Evolutionary conservation across 2,113 vertebrate genomes (phyloP).

Genomic region (Verasper variegatus): DNA sequence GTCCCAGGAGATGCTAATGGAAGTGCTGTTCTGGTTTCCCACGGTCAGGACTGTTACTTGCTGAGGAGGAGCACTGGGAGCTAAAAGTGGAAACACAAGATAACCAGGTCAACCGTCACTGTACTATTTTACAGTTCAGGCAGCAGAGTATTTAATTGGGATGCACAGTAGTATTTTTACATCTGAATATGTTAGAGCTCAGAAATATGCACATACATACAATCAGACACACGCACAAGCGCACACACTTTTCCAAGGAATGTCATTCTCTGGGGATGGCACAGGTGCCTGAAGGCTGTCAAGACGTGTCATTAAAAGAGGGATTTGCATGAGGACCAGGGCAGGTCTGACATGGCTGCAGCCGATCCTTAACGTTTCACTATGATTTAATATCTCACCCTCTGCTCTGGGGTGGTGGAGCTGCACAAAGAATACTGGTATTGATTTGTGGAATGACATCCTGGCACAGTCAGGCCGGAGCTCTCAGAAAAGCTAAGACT

Average conservation of each 20-base stretch:
- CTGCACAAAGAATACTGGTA: slow-evolving; percentile 62
- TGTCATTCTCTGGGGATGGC: slow-evolving; percentile 20
- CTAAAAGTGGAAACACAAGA: slow-evolving; percentile 79
- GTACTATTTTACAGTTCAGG: background rate
- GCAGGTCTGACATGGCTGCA: slow-evolving; percentile 53
- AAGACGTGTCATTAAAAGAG: slow-evolving; percentile 70
- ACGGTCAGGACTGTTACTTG: slow-evolving; percentile 96
- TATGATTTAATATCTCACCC: slow-evolving; percentile 69
- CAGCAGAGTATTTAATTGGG: background rate
- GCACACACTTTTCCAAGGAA: background rate
- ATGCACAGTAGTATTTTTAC: background rate
- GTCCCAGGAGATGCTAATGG: slow-evolving; percentile 99
- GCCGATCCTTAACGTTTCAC: slow-evolving; percentile 61
- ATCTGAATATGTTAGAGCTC: slow-evolving; percentile 7
- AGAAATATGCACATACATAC: slow-evolving; percentile 12
- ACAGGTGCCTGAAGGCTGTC: slow-evolving; percentile 57
- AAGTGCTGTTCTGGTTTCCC: slow-evolving; percentile 96
- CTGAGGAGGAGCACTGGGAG: slow-evolving; percentile 96
- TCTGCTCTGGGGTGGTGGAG: slow-evolving; percentile 55
- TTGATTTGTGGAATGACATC: slow-evolving; percentile 66
- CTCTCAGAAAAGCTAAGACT: slow-evolving; percentile 54
- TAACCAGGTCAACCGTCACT: slow-evolving; percentile 32
- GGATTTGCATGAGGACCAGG: slow-evolving; percentile 70
- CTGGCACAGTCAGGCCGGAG: slow-evolving; percentile 40
- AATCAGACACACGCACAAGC: background rate